A percentile compares a stretch with the other conserved stretches of the same genome.
phyloP scores from a whole-genome alignment of 1,140 invertebrate species.

The Helicoverpa zea region DNA sequence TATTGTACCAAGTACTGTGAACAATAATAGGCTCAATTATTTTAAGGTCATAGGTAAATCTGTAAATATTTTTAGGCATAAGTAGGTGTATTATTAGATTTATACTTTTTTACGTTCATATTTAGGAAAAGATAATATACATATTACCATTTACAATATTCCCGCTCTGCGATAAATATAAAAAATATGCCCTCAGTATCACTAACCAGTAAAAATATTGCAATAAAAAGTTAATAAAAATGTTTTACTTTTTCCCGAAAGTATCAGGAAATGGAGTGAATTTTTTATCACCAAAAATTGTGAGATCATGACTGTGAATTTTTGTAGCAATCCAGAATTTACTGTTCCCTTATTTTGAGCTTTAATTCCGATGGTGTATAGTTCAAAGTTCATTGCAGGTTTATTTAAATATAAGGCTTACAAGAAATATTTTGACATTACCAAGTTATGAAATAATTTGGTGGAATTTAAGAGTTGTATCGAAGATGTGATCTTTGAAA shows the following conservation, averaged over 20 bases:
- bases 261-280: background rate
- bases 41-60: conserved; percentile 26
- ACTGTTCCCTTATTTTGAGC: background rate
- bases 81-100: background rate
- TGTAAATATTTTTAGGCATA: conserved; percentile 31
- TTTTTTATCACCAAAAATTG: conserved; percentile 32
- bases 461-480: background rate
- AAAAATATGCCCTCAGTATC: conserved; percentile 8
- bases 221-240: conserved; percentile 28
- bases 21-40: conserved; percentile 26
- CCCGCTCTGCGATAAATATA: background rate
- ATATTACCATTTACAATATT: background rate
- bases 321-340: conserved; percentile 9
- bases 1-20: background rate
- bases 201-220: conserved; percentile 7
- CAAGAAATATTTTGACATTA: conserved; percentile 13
- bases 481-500: background rate
- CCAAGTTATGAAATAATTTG: background rate
- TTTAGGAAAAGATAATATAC: background rate
- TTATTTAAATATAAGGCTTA: too few species aligned
- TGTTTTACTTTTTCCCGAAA: conserved; percentile 10
- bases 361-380: background rate
- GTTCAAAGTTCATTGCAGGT: conserved; percentile 7
- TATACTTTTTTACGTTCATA: conserved; percentile 17
- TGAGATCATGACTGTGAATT: conserved; percentile 10